Conservation (phyloP, 2,113 vertebrate genomes). For the Elaphurus davidianus region DNA sequence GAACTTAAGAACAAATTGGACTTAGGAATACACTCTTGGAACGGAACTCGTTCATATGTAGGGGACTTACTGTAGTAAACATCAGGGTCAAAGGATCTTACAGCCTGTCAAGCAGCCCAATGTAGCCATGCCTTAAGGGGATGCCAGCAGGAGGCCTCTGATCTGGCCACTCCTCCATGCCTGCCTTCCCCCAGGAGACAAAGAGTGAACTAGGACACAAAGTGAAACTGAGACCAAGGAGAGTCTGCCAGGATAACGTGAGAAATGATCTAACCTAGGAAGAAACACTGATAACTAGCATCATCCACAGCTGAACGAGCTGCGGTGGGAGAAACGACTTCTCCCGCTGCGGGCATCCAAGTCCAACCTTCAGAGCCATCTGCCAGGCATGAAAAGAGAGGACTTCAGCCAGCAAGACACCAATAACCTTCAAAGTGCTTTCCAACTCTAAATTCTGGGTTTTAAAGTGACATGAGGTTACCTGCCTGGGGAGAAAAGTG, state of each 20-base stretch:
- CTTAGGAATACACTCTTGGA: neutral
- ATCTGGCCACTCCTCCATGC: no score
- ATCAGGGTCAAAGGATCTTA: neutral
- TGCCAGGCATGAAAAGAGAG: neutral
- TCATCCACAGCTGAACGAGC: fast-evolving
- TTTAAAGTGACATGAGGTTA: neutral
- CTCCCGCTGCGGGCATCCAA: fast-evolving
- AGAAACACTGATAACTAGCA: no score
- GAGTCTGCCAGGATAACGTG: neutral
- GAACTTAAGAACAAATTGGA: neutral
- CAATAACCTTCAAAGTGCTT: neutral
- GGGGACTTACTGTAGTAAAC: neutral
- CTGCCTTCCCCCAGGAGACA: neutral
- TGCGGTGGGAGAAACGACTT: neutral
- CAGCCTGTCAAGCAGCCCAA: neutral
- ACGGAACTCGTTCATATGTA: fast-evolving
- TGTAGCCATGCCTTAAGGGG: no score
- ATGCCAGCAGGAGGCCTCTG: neutral
- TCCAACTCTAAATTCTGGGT: neutral
- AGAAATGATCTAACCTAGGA: neutral
- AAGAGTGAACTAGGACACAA: neutral
- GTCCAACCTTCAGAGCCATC: neutral
- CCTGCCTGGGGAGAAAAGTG: neutral
- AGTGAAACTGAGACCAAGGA: no score
- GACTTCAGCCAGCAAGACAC: neutral